Evolutionary conservation across 2,797 vertebrate species (phyloP).

Genomic region (Halcyon badia): DNA sequence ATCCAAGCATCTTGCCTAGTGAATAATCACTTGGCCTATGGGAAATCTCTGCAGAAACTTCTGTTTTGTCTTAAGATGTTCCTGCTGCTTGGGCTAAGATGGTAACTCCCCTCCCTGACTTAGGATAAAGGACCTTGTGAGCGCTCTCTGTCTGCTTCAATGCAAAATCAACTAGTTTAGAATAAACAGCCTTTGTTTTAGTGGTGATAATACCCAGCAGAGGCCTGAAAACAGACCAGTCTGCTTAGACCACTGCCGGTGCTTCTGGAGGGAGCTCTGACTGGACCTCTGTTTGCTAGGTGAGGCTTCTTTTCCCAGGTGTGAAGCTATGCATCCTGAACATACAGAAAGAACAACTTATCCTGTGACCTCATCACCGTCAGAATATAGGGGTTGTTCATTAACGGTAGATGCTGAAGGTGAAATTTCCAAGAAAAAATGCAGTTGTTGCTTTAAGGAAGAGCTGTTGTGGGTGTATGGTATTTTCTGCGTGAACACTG

Average conservation of each 20-base stretch:
- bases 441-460: neutral
- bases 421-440: neutral
- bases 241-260: neutral
- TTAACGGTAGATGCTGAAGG: neutral
- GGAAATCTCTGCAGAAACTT: neutral
- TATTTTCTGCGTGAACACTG: neutral
- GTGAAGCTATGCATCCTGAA: neutral
- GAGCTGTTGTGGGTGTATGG: neutral
- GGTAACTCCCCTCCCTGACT: neutral
- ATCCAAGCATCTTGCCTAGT: neutral
- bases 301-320: neutral
- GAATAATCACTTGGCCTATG: neutral
- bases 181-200: conserved; percentile 26
- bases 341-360: neutral
- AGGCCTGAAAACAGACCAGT: neutral
- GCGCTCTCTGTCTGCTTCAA: neutral
- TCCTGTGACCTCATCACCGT: neutral
- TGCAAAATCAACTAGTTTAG: conserved; percentile 1
- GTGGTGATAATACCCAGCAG: neutral
- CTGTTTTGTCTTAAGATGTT: neutral
- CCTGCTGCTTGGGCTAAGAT: neutral
- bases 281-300: neutral
- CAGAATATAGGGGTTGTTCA: neutral
- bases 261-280: neutral
- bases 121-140: neutral